Conservation (phyloP, 1,140 invertebrate genomes). For the Daktulosphaira vitifoliae region DNA sequence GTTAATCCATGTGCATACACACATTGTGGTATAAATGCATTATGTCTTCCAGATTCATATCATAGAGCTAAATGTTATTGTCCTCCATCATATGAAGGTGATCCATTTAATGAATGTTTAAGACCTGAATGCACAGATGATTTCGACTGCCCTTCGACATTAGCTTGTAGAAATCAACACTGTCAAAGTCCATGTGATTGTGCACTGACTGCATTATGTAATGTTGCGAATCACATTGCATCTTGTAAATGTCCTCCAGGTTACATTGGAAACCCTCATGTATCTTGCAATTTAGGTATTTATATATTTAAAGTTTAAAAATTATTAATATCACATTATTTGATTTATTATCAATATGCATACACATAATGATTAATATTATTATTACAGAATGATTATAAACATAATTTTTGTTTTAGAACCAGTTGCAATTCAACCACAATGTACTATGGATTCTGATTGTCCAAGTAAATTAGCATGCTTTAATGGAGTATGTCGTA, state of each 20-base stretch:
- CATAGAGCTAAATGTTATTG: constrained; percentile 74
- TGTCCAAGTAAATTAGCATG: constrained; percentile 77
- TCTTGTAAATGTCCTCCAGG: constrained; percentile 73
- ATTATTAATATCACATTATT: too few relatives aligned
- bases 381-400: too few relatives aligned
- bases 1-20: constrained; percentile 67
- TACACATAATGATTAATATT: too few relatives aligned
- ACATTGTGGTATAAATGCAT: constrained; percentile 71
- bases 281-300: constrained; percentile 54
- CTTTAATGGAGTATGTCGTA: constrained; percentile 66
- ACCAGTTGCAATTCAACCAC: constrained; percentile 47
- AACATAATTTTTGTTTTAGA: constrained; percentile 36
- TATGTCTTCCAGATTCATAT: constrained; percentile 61
- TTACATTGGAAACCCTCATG: constrained; percentile 66
- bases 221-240: constrained; percentile 64
- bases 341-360: too few relatives aligned
- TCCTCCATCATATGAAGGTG: constrained; percentile 60
- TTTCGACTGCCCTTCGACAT: constrained; percentile 61
- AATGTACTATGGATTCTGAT: constrained; percentile 72
- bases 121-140: constrained; percentile 66
- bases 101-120: constrained; percentile 65
- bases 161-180: constrained; percentile 62
- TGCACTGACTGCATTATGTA: constrained; percentile 60
- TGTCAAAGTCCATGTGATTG: constrained; percentile 75
- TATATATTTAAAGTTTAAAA: too few relatives aligned